phyloP scores from a whole-genome alignment of 2,113 vertebrate species.

The Benitochromis conjunctus region DNA sequence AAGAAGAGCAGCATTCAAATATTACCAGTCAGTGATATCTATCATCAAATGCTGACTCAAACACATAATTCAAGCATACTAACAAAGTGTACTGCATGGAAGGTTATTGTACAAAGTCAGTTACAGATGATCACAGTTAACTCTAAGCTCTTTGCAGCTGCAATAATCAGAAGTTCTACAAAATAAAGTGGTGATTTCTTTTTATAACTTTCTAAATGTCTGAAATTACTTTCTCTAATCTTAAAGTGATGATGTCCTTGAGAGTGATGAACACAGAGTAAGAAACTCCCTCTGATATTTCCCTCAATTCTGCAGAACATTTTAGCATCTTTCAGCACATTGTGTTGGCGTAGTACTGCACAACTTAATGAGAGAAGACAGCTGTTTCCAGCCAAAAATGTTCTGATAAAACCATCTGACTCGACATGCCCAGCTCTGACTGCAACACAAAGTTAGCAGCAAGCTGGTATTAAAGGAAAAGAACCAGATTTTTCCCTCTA shows the following conservation, averaged over 20 bases:
- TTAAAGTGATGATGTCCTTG: not conserved
- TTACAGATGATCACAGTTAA: not conserved
- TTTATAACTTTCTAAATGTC: not conserved
- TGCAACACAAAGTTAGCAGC: not conserved
- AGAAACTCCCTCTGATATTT: not conserved
- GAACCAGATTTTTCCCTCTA: not conserved
- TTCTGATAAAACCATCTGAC: not conserved
- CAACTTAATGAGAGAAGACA: not conserved
- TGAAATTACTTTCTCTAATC: not conserved
- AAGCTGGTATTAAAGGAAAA: not conserved
- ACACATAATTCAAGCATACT: not conserved
- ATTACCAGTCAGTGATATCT: not conserved
- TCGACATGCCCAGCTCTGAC: not conserved
- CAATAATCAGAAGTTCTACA: not conserved
- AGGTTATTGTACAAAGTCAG: not conserved
- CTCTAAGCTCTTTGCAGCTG: not conserved
- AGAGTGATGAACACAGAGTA: not conserved
- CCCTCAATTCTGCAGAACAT: not conserved
- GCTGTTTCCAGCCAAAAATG: not conserved
- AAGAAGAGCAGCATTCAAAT: not conserved
- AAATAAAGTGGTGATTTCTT: not conserved
- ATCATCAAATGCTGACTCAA: not conserved
- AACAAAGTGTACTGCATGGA: not conserved
- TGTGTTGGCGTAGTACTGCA: not conserved
- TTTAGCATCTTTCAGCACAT: not conserved